These are phyloP conservation scores for Mormyrus lacerda DNA, from an alignment of 2,113 vertebrate species.

Conservation along the genomic window DNA sequence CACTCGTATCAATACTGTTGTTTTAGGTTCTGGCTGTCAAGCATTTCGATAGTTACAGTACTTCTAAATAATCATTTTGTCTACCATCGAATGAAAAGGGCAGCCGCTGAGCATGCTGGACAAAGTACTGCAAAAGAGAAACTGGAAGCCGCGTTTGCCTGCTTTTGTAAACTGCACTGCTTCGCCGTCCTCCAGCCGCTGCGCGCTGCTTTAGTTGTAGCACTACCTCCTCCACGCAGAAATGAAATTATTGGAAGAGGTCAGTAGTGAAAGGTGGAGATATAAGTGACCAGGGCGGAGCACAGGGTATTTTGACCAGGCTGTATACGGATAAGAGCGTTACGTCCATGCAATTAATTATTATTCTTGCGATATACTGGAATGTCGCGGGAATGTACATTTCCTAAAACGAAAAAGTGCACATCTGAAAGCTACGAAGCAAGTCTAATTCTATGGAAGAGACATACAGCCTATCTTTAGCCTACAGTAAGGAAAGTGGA, in stretches of 20 bases:
- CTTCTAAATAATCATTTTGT: not conserved
- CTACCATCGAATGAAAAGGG: not conserved
- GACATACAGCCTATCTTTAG: not conserved
- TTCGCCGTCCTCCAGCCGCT: not conserved
- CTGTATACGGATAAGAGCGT: not conserved
- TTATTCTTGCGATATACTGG: not conserved
- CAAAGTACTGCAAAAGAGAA: not conserved
- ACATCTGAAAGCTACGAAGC: not conserved
- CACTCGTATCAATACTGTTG: not conserved
- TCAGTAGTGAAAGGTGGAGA: not conserved
- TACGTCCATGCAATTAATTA: not conserved
- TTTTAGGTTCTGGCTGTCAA: not conserved
- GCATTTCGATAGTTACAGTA: not conserved
- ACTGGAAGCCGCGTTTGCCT: not conserved
- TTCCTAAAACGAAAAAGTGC: not conserved
- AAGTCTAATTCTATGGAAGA: not conserved
- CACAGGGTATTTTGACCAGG: not conserved
- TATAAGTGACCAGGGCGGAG: not conserved
- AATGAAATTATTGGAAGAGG: not conserved
- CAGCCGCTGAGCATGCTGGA: not conserved
- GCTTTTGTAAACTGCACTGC: not conserved
- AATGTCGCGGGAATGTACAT: not conserved
- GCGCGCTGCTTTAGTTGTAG: not conserved
- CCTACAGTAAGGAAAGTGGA: not conserved
- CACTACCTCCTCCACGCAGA: not conserved